Evolutionary conservation across 2,888 invertebrate genomes (phyloP).

Genomic region (Trichopria drosophilae): DNA sequence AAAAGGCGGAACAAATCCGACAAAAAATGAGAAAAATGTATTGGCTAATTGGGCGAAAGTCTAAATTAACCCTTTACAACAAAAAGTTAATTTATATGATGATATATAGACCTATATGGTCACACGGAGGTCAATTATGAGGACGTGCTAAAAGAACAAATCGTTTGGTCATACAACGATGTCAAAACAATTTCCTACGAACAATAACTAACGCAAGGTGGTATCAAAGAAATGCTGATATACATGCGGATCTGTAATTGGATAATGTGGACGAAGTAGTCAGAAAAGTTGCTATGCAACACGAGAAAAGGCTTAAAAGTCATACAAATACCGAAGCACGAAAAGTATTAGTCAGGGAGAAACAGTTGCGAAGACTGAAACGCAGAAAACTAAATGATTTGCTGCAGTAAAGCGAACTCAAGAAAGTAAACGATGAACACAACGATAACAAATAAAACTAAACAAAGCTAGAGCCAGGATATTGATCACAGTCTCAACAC

Average conservation of each 20-base stretch:
- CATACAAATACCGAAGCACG: no score
- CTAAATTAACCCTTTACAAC: no score
- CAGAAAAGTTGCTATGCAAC: neutral
- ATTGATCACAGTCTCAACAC: no score
- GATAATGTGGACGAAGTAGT: neutral
- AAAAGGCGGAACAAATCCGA: slow-evolving; percentile 18
- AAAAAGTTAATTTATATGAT: slow-evolving; percentile 5
- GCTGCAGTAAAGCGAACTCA: no score
- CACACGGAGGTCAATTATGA: slow-evolving; percentile 9
- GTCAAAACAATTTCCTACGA: slow-evolving; percentile 7
- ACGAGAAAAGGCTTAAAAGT: no score
- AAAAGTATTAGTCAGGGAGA: no score
- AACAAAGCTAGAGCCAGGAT: no score
- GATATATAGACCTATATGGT: slow-evolving; percentile 8
- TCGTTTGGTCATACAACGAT: slow-evolving; percentile 3
- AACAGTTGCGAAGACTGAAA: no score
- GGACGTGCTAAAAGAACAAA: slow-evolving; percentile 6
- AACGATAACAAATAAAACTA: no score
- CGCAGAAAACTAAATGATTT: no score
- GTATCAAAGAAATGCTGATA: no score
- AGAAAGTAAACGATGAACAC: no score
- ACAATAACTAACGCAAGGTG: slow-evolving; percentile 4
- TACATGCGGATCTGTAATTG: neutral
- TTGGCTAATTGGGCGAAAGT: slow-evolving; percentile 14
- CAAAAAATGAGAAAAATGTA: slow-evolving; percentile 9